Conservation (phyloP, 2,797 vertebrate species). For the Typhlichthys eigenmanni region DNA sequence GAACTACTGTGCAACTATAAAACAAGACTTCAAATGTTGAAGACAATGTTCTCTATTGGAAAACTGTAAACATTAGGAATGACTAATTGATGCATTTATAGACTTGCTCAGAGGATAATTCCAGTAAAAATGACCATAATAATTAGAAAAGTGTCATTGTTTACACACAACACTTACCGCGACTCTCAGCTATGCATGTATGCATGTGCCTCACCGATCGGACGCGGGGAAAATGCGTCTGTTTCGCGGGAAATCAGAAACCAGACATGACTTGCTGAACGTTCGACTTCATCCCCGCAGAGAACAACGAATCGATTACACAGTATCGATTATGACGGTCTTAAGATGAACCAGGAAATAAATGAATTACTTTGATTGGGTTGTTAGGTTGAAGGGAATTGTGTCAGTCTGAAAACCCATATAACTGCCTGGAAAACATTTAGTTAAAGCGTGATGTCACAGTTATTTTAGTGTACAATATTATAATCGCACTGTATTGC, state of each 20-base stretch:
- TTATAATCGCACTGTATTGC: not conserved
- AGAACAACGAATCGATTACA: slow-evolving; percentile 12
- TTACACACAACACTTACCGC: slow-evolving; percentile 28
- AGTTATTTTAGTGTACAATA: not conserved
- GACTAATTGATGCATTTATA: too few relatives aligned
- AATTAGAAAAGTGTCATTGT: not conserved
- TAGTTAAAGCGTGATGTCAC: not conserved
- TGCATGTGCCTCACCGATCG: not conserved
- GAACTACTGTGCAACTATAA: slow-evolving; percentile 32
- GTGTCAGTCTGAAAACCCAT: slow-evolving; percentile 40
- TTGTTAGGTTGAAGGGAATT: slow-evolving; percentile 53
- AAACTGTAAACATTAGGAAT: too few relatives aligned
- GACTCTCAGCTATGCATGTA: not conserved
- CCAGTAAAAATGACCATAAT: not conserved
- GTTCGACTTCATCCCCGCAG: not conserved
- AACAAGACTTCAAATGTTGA: too few relatives aligned
- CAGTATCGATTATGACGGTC: slow-evolving; percentile 30
- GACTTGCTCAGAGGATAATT: not conserved
- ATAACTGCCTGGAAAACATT: slow-evolving; percentile 1
- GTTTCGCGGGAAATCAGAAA: slow-evolving; percentile 72
- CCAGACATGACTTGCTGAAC: slow-evolving; percentile 60
- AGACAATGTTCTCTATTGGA: too few relatives aligned
- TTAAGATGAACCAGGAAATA: slow-evolving; percentile 24
- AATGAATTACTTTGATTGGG: slow-evolving; percentile 42
- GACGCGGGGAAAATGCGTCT: slow-evolving; percentile 22